These are phyloP conservation scores for Cephus spinipes DNA, from an alignment of 2,888 invertebrate species.

Conservation along the genomic window DNA sequence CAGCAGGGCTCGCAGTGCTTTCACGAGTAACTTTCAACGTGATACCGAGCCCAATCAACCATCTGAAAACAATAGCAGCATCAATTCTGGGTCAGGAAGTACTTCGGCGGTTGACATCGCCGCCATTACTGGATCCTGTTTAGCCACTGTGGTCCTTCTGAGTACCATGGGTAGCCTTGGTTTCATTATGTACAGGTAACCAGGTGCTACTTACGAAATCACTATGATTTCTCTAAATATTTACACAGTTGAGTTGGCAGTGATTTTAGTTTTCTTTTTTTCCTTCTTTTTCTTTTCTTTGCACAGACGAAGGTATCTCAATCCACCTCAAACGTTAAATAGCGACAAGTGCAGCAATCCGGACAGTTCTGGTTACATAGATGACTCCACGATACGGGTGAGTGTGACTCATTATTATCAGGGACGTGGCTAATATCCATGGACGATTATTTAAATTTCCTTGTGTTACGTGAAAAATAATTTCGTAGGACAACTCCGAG, in stretches of 20 bases:
- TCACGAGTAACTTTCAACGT: constrained; percentile 52
- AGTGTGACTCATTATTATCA: constrained; percentile 53
- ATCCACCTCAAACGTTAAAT: constrained; percentile 85
- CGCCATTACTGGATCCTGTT: constrained; percentile 59
- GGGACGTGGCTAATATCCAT: no score
- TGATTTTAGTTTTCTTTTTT: neutral
- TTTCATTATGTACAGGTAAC: constrained; percentile 62
- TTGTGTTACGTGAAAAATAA: no score
- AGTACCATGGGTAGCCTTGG: constrained; percentile 60
- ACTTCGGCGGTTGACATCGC: constrained; percentile 55
- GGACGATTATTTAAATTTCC: no score
- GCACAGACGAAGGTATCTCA: constrained; percentile 79
- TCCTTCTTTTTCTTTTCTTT: constrained; percentile 66
- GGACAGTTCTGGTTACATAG: constrained; percentile 88
- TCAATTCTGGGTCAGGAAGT: constrained; percentile 35
- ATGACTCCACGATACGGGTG: constrained; percentile 88
- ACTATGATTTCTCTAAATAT: neutral
- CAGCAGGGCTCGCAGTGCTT: constrained; percentile 57
- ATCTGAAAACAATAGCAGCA: constrained; percentile 32
- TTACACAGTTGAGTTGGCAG: neutral
- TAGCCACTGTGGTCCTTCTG: constrained; percentile 56
- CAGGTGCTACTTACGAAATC: constrained; percentile 8
- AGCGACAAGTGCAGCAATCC: constrained; percentile 84
- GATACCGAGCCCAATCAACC: constrained; percentile 47
- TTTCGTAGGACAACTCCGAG: constrained; percentile 88